Evolutionary conservation across 1,140 invertebrate genomes (phyloP), one percentile per base, ranked within the genome.

Genomic region (Trichonephila clavipes): DNA sequence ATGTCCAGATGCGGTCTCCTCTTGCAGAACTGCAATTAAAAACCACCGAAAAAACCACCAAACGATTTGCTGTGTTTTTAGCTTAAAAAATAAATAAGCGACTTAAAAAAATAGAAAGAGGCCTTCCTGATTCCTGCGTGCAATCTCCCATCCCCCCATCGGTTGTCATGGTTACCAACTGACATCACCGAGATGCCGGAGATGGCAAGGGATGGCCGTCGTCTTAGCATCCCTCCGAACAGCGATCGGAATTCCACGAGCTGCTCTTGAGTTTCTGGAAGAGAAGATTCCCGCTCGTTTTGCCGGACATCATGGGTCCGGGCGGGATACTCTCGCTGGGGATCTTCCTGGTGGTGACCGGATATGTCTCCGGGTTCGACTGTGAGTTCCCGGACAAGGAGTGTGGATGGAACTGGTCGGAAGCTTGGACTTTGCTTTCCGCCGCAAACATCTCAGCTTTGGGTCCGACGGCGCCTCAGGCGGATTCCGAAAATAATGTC

Each of bases 401-500:
- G 3, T 93, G 92, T 83, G 92, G 92, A 28, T 93, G 92, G 92
- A 59, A 24, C 40, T 93, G 92, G 92, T 88, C 92, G 7, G 92
- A 93, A 10, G 92, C 59, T 28, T 93, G 85, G 86, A 88, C 72
- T 8, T 59, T 93, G 21, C 86, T 93, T 12, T 61, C 92, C n/a
- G 86, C 86, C 1, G 92, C 88, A 7, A 93, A 93, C 59, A 88
- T 66, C 8, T 61, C 92, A 21, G 61, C 59, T 19, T n/a, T 93
- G 66, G 92, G 86, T 8, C 87, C 58, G 58, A 93, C 92, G 66
- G 92, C 92, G 40, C 92, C 92, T 28, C 7, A 64, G 14, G 87
- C 92, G 12, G 87, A 93, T 59, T 62, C 92, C 69, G 72, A 83
- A 77, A 93, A 88, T 82, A 89, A 93, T 88, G 72, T 69, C 66